Conservation (phyloP, 2,888 invertebrate genomes). For the Crepidodera aurea region DNA sequence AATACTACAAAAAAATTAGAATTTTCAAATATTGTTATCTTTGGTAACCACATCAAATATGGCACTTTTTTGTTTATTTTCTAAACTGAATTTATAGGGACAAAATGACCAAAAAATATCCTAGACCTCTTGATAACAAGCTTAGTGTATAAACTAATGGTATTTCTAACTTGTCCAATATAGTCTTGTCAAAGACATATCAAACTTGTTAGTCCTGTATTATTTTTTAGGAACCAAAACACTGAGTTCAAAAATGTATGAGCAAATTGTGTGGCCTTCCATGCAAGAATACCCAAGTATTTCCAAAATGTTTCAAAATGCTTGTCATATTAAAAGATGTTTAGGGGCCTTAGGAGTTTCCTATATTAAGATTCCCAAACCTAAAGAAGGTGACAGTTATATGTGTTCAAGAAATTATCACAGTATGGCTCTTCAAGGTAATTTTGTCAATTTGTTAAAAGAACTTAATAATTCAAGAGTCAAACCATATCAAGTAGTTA, state of each 20-base stretch:
- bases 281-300: constrained; percentile 28
- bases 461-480: no score
- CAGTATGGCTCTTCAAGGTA: constrained; percentile 35
- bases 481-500: not conserved
- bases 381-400: constrained; percentile 20
- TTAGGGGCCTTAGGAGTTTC: constrained; percentile 35
- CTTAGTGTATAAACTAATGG: no score
- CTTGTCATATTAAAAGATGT: constrained; percentile 25
- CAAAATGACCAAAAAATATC: no score
- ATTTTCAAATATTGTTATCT: no score
- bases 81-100: no score
- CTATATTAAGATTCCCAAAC: constrained; percentile 34
- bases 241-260: constrained; percentile 21
- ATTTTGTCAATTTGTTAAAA: not conserved
- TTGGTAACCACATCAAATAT: no score
- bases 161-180: no score
- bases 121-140: no score
- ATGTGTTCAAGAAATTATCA: constrained; percentile 20
- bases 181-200: no score
- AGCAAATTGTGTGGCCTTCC: constrained; percentile 33
- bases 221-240: constrained; percentile 26
- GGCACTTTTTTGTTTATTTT: no score
- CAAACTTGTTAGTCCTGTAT: no score
- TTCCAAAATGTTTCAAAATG: constrained; percentile 22
- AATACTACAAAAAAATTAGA: no score